Conservation (phyloP, 2,797 vertebrate species). For the Hylomyscus alleni region DNA sequence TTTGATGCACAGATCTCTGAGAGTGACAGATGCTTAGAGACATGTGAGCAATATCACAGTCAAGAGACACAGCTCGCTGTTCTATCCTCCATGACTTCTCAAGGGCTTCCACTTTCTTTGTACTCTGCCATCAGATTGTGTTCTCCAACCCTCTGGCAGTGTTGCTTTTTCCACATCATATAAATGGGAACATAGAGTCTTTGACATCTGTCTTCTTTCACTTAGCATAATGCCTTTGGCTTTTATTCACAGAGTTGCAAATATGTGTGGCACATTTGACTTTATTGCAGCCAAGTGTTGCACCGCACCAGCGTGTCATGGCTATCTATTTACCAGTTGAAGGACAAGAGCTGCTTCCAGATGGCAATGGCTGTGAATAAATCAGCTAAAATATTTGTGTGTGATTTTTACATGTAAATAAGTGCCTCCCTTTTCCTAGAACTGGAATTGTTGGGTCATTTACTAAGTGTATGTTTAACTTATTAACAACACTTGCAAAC, state of each 20-base stretch:
- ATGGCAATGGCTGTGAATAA: constrained; percentile 11
- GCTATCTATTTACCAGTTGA: neutral
- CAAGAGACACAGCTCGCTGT: neutral
- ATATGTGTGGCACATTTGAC: neutral
- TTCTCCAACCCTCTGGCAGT: neutral
- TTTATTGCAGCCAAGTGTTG: neutral
- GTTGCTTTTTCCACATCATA: neutral
- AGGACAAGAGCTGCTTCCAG: neutral
- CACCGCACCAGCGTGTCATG: neutral
- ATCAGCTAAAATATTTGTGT: neutral
- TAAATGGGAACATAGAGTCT: neutral
- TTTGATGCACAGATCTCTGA: neutral
- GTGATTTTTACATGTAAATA: constrained; percentile 1
- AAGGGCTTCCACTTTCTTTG: neutral
- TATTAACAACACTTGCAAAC: neutral
- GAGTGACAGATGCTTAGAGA: neutral
- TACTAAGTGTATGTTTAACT: neutral
- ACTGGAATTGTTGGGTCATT: neutral
- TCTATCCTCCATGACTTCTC: no score
- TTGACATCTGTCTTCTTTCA: neutral
- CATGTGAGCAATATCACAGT: neutral
- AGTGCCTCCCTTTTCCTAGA: constrained; percentile 11
- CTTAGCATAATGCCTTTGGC: neutral
- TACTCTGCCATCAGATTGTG: neutral
- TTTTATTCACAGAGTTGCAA: neutral